Percentiles rank a stretch among this genome's conserved stretches.
Evolutionary conservation across 2,113 vertebrate genomes (phyloP).

Genomic region (Callipepla squamata): DNA sequence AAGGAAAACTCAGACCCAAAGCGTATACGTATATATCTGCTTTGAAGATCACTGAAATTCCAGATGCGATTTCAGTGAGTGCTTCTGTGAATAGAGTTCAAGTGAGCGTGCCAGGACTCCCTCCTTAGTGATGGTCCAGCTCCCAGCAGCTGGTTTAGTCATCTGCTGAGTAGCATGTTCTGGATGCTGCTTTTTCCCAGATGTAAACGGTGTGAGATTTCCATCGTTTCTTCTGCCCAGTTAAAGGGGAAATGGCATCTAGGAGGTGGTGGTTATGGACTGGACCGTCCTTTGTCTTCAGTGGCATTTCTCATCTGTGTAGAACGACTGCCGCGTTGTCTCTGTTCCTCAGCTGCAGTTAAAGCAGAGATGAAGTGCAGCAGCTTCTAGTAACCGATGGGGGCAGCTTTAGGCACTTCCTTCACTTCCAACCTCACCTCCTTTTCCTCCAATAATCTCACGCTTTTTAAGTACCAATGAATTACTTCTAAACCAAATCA

Average conservation of each 20-base stretch:
- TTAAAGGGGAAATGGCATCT: background rate
- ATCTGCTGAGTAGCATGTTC: background rate
- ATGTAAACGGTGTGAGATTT: background rate
- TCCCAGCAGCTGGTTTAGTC: background rate
- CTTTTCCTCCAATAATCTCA: background rate
- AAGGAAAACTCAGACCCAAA: too few species aligned
- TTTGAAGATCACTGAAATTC: constrained; percentile 24
- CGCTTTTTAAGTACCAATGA: background rate
- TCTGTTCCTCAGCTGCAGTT: background rate
- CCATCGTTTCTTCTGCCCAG: background rate
- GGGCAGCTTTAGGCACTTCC: background rate
- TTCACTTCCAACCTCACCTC: background rate
- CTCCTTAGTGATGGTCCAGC: background rate
- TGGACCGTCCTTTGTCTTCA: background rate
- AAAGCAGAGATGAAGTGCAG: background rate
- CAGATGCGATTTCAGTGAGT: background rate
- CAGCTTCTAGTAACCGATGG: background rate
- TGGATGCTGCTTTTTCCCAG: background rate
- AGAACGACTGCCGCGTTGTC: background rate
- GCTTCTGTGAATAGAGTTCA: background rate
- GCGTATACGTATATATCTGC: background rate
- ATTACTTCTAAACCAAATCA: background rate
- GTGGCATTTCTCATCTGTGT: background rate
- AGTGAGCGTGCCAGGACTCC: background rate
- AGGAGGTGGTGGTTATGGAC: background rate